Conservation (phyloP, 2,113 vertebrate species). For the Struthidea cinerea region DNA sequence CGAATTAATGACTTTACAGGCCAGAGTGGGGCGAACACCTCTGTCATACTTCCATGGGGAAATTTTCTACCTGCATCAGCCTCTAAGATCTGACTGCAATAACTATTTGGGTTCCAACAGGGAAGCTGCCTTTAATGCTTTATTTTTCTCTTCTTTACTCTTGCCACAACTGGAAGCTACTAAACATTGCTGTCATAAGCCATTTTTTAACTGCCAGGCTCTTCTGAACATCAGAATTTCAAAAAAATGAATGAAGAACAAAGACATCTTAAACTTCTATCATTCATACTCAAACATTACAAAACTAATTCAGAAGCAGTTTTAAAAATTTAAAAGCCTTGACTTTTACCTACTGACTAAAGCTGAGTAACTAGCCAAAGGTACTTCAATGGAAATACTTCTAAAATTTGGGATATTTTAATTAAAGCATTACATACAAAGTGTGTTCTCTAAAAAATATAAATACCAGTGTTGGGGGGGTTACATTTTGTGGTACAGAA, state of each 20-base stretch:
- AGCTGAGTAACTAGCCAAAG: not conserved
- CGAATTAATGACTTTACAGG: not conserved
- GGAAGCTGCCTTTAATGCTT: not conserved
- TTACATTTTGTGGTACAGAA: not conserved
- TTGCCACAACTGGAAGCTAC: not conserved
- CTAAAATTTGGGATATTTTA: not conserved
- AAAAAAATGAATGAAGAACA: not conserved
- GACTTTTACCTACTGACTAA: not conserved
- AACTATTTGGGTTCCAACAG: not conserved
- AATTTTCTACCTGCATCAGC: not conserved
- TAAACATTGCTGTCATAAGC: not conserved
- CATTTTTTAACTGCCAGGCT: not conserved
- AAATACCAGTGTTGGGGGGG: accelerated
- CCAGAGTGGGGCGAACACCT: accelerated
- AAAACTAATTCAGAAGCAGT: not conserved
- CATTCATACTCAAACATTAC: not conserved
- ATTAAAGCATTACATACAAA: not conserved
- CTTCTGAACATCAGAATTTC: not conserved
- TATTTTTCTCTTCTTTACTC: not conserved
- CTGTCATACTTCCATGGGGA: not conserved
- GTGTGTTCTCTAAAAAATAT: not conserved
- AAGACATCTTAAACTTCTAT: not conserved
- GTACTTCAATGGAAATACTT: not conserved
- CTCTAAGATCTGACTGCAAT: not conserved
- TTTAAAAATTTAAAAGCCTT: not conserved